Conservation (phyloP, 2,113 vertebrate genomes). For the Grammomys surdaster region DNA sequence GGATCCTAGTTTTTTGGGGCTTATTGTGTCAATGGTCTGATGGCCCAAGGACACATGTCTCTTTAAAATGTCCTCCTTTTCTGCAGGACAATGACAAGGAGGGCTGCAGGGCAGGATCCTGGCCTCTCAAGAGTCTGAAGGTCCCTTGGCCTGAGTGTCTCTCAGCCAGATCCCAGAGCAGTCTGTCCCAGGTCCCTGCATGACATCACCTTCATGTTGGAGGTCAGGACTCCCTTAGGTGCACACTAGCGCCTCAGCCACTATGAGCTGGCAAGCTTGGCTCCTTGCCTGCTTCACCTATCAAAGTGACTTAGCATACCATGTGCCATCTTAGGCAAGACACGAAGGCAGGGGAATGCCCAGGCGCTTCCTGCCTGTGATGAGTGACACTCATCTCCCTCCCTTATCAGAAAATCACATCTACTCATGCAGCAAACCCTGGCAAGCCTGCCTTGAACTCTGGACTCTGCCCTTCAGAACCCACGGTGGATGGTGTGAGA, state of each 20-base stretch:
- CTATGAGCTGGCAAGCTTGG: background rate
- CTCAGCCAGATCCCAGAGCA: background rate
- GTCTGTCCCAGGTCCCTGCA: background rate
- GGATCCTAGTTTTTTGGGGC: background rate
- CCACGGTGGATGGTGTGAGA: background rate
- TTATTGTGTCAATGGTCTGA: background rate
- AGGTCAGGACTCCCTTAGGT: background rate
- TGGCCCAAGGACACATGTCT: background rate
- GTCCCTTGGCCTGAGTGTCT: background rate
- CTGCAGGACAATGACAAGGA: too few species aligned
- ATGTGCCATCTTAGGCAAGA: background rate
- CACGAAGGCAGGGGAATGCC: background rate
- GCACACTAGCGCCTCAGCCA: background rate
- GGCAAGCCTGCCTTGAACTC: too few species aligned
- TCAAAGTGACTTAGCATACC: background rate
- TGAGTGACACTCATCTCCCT: background rate
- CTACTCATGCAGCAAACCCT: background rate
- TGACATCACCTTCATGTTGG: too few species aligned
- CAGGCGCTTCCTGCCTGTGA: background rate
- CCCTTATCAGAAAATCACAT: background rate
- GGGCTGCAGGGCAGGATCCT: background rate
- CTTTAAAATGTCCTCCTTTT: background rate
- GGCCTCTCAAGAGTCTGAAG: background rate
- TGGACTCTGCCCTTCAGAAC: background rate
- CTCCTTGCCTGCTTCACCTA: background rate